These are phyloP conservation scores for Pluvialis apricaria DNA, from an alignment of 2,113 vertebrate genomes.

Conservation along the genomic window DNA sequence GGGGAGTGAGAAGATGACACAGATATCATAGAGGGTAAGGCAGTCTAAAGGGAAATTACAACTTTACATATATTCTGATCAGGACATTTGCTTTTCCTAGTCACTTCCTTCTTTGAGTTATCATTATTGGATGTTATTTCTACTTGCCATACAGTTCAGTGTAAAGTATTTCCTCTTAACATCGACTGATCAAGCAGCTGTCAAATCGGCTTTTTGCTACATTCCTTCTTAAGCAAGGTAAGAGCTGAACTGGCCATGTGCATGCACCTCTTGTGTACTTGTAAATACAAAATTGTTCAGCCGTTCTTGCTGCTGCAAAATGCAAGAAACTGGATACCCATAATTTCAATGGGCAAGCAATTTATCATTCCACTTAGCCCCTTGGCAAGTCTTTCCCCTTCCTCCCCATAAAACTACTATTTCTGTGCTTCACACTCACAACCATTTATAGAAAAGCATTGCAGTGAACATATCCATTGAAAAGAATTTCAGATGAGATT, in stretches of 20 bases:
- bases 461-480: not conserved
- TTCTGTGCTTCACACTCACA: not conserved
- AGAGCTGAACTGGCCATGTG: not conserved
- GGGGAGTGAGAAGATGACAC: not conserved
- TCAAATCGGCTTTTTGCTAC: not conserved
- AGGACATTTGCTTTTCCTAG: not conserved
- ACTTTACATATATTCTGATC: not conserved
- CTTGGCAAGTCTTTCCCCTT: conserved; percentile 1
- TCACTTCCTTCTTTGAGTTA: not conserved
- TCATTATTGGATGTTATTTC: not conserved
- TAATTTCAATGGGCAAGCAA: conserved; percentile 18
- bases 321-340: not conserved
- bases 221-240: not conserved
- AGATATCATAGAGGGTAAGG: not conserved
- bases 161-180: not conserved
- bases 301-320: not conserved
- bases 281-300: not conserved
- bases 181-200: not conserved
- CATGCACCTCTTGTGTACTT: not conserved
- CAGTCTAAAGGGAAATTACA: not conserved
- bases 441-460: not conserved
- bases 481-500: not conserved
- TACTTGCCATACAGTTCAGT: not conserved
- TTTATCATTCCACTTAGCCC: not conserved
- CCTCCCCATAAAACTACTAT: not conserved